Evolutionary conservation across 2,888 invertebrate species (phyloP), one percentile per base, ranked within the genome.

Genomic region (Dasypogon diadema): DNA sequence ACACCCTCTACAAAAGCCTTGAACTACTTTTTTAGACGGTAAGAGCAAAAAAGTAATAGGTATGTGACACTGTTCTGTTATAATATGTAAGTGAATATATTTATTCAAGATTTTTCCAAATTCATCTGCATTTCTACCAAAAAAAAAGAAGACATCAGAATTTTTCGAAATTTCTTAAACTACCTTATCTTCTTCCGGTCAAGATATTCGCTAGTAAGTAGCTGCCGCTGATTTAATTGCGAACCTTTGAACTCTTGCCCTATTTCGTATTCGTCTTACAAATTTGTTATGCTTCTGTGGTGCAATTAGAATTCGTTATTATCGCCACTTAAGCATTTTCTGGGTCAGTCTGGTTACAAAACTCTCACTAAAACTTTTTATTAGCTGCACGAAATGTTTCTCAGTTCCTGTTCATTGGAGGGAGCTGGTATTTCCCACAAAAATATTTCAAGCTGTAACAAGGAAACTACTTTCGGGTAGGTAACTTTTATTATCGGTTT

Each of bases 401-500:
- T 18, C 46, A 46, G 46, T 65, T 8, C 18, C 46, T 24, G 24
- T 22, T n/a, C 8, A 3, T 42, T 30, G 8, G 8, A 5, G 30
- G 3, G 3, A 30, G n/a, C 34, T 30, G 42, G 42, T 42, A 3
- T 2, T 42, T 42, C n/a, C 12, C 42, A 42, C 42, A 42, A 42
- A 42, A 42, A 12, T 12, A n/a, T 42, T 42, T n/a, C 42, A 42
- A 42, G n/a, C n/a, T 42, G 6, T 42, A 46, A 65, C 46, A 46
- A 37, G 65, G 51, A 21, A 65, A 65, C 18, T 14, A 46, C 65
- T 48, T 46, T 65, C 14, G 65, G 14, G 46, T 21, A 65, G 65
- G 65, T 65, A 65, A 65, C 46, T 65, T 65, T 65, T 65, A 65
- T 48, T 42, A 24, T 42, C 24, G 46, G 42, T 46, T 65, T 65